phyloP scores from a whole-genome alignment of 1,140 invertebrate species.

The Trissolcus basalis region DNA sequence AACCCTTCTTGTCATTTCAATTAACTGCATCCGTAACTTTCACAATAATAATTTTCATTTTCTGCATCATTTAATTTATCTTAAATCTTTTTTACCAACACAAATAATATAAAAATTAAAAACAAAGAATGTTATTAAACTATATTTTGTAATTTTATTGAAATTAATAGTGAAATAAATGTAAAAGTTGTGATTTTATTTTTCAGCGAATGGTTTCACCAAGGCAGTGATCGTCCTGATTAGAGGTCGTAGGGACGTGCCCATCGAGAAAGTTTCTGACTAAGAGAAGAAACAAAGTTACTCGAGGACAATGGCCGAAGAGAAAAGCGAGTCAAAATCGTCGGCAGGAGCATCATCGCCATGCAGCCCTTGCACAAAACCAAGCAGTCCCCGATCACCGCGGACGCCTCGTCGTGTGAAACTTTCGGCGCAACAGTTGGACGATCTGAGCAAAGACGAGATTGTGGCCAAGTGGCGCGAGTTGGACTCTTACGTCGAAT shows the following conservation, averaged over 20 bases:
- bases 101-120: too few relatives aligned
- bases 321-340: constrained; percentile 67
- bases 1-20: too few relatives aligned
- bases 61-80: too few relatives aligned
- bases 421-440: constrained; percentile 75
- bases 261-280: neutral
- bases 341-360: constrained; percentile 69
- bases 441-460: constrained; percentile 75
- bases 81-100: too few relatives aligned
- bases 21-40: too few relatives aligned
- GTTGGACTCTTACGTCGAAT: constrained; percentile 77
- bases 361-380: constrained; percentile 66
- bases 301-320: constrained; percentile 71
- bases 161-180: too few relatives aligned
- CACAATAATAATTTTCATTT: too few relatives aligned
- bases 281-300: neutral
- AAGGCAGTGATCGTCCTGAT: constrained; percentile 17
- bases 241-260: neutral
- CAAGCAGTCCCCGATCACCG: constrained; percentile 69
- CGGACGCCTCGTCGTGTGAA: constrained; percentile 70
- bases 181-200: neutral
- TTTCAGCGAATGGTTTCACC: constrained; percentile 35
- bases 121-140: neutral
- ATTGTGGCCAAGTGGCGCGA: constrained; percentile 76
- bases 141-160: too few relatives aligned